These are phyloP conservation scores for Orius laevigatus DNA, from an alignment of 1,140 invertebrate genomes.

Conservation along the genomic window DNA sequence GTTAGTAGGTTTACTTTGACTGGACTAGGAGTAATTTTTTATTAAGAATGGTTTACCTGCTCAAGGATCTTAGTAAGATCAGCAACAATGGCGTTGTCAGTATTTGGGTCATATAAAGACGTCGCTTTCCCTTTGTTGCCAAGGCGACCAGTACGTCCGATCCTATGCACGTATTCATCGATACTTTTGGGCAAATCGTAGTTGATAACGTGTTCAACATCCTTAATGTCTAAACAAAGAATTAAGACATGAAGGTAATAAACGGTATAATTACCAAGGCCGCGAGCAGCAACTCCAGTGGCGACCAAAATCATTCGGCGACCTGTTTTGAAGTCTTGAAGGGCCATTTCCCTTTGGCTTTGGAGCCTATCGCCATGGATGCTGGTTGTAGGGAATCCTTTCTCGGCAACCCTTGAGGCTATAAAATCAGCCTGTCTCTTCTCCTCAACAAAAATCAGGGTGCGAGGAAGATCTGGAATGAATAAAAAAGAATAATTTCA, in stretches of 20 bases:
- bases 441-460: conserved; percentile 78
- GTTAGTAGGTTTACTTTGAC: too few relatives aligned
- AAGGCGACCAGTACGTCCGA: conserved; percentile 84
- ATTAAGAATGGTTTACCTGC: too few relatives aligned
- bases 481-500: conserved; percentile 16
- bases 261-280: conserved; percentile 43
- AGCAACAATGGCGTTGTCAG: conserved; percentile 40
- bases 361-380: conserved; percentile 89
- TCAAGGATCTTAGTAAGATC: conserved; percentile 55
- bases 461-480: conserved; percentile 32
- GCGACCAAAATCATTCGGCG: conserved; percentile 65
- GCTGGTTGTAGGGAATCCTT: conserved; percentile 56
- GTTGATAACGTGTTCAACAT: conserved; percentile 77
- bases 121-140: conserved; percentile 81
- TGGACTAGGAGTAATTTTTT: too few relatives aligned
- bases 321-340: conserved; percentile 65
- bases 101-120: conserved; percentile 60
- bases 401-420: conserved; percentile 53
- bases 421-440: conserved; percentile 82
- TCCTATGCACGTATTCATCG: conserved; percentile 89
- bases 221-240: conserved; percentile 49
- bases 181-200: conserved; percentile 76
- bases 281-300: conserved; percentile 83
- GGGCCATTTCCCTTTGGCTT: conserved; percentile 70
- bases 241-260: not conserved